Conservation (phyloP, 2,888 invertebrate genomes). For the Lasioglossum villosulum region DNA sequence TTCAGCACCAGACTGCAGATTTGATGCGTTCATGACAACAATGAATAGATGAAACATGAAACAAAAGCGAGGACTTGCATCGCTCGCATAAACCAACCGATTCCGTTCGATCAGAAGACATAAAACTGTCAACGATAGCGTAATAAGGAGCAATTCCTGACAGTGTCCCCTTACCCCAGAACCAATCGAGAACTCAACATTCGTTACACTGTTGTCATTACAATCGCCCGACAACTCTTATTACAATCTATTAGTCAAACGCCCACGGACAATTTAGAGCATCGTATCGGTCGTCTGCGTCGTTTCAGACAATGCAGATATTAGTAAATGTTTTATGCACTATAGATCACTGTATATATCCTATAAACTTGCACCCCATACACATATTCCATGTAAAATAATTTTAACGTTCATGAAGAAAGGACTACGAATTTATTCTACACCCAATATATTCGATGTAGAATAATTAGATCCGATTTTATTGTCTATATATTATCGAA, state of each 20-base stretch:
- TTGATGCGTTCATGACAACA: too few relatives aligned
- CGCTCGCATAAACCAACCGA: not conserved
- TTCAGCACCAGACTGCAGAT: too few relatives aligned
- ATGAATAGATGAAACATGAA: too few relatives aligned
- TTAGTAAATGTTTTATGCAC: not conserved
- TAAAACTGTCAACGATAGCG: slow-evolving; percentile 12
- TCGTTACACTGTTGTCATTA: slow-evolving; percentile 68
- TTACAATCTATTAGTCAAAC: slow-evolving; percentile 77
- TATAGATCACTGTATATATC: not conserved
- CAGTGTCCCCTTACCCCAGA: slow-evolving; percentile 18
- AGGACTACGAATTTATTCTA: not conserved
- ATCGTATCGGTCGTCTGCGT: slow-evolving; percentile 66
- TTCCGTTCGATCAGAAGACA: slow-evolving; percentile 3
- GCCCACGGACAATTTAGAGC: slow-evolving; percentile 77
- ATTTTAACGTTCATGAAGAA: not conserved
- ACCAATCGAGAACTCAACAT: slow-evolving; percentile 59
- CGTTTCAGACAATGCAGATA: not conserved
- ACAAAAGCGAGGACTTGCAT: not conserved
- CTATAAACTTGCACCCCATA: not conserved
- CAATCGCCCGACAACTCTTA: slow-evolving; percentile 70
- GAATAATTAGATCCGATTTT: not conserved
- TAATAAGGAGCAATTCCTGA: slow-evolving; percentile 30
- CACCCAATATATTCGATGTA: not conserved
- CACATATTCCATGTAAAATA: not conserved
- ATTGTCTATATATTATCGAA: not conserved